Evolutionary conservation across 2,797 vertebrate species (phyloP), one percentile per base, ranked within the genome.

Genomic region (Intellagama lesueurii): DNA sequence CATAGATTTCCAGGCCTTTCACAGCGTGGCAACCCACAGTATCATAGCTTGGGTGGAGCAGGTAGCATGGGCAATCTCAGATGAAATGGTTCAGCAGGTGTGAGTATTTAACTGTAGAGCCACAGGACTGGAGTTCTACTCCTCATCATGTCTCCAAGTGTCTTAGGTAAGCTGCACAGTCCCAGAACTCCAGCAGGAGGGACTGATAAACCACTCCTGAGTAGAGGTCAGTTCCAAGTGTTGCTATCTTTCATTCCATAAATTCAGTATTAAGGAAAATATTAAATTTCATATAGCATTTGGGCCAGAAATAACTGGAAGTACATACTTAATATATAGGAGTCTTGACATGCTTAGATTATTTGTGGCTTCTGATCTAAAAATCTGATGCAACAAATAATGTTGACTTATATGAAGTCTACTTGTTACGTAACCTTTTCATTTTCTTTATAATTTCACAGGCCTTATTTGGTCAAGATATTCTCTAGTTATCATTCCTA

Each of bases 391-490:
- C 30, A 47, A 64, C 14, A 56, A 52, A 68, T n/a, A 49, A 30
- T 22, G 40, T 81, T 52, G 75, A 32, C 16, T 87, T 81, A 19
- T 76, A 70, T 49, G 8, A 11, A 32, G 32, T 89, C 30, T 17
- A 7, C 44, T 83, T 84, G 70, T 85, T 26, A 87, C 84, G 87
- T 1, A 83, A 69, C 9, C 86, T 92, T 80, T 30, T 66, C 32
- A 68, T 24, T 86, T 90, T 92, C n/a, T 78, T 83, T 92, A 92
- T 92, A 5, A 90, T 93, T 94, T 89, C 87, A 93, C 96, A 99
- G 99, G 99, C 24, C 97, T 99, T 68, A 97, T 99, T 96, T 99
- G 99, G 99, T 99, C 99, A 94, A 97, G 99, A 93, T 99, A 99
- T 94, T 99, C 99, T 5, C 96, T 99, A 96, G 99, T 99, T 92